Conservation (phyloP, 2,888 invertebrate species). For the Pyrrhosoma nymphula region DNA sequence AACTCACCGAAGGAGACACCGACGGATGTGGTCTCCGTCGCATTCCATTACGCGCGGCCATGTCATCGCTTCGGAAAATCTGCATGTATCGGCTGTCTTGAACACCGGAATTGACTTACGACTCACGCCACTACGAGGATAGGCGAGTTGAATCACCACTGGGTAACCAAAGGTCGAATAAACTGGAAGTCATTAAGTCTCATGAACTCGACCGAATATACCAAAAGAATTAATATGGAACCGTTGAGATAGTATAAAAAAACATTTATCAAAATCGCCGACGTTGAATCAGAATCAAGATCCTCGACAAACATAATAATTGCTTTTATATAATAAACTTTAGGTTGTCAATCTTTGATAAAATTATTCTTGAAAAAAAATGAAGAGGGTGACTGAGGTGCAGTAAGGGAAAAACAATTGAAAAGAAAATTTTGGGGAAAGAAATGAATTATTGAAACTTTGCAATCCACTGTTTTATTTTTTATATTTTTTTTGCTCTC, state of each 20-base stretch:
- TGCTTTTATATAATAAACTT: no score
- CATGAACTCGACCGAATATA: neutral
- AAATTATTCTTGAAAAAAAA: no score
- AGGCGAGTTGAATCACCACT: neutral
- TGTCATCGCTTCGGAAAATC: constrained; percentile 12
- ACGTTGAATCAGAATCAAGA: neutral
- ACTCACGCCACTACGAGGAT: neutral
- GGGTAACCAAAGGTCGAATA: neutral
- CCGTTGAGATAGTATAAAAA: neutral
- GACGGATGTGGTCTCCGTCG: constrained; percentile 29
- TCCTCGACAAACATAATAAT: neutral
- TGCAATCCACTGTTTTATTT: no score
- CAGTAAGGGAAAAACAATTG: no score
- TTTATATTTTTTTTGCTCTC: no score
- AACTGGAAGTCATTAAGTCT: neutral
- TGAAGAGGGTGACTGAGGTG: no score
- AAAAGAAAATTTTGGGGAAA: no score
- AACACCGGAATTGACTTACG: neutral
- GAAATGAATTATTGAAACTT: no score
- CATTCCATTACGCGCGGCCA: constrained; percentile 27
- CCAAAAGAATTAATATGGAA: neutral
- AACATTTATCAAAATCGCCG: neutral
- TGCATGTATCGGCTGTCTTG: constrained; percentile 37
- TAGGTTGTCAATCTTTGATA: no score
- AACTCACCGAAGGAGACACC: neutral